These are phyloP conservation scores for Thyatira batis DNA, from an alignment of 2,888 invertebrate genomes.

Conservation along the genomic window DNA sequence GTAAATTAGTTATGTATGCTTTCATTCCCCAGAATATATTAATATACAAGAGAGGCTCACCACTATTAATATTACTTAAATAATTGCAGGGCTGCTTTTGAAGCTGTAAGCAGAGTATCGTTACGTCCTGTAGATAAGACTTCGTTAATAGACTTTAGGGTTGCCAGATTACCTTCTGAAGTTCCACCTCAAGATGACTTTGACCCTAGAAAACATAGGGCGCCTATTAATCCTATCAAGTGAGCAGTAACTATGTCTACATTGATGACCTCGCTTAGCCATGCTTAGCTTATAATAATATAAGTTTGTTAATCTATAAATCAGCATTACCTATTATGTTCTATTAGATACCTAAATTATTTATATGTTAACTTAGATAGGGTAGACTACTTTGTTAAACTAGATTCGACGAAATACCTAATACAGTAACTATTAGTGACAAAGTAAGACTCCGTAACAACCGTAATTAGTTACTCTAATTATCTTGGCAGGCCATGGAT, in stretches of 20 bases:
- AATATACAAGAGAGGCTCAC: too few relatives aligned
- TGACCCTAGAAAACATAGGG: constrained; percentile 46
- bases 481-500: constrained; percentile 47
- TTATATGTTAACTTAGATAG: too few relatives aligned
- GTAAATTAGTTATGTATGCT: too few relatives aligned
- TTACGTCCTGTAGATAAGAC: constrained; percentile 19
- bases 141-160: constrained; percentile 41
- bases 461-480: neutral
- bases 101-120: constrained; percentile 38
- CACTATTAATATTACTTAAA: too few relatives aligned
- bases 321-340: too few relatives aligned
- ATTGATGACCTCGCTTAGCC: neutral
- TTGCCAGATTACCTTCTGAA: constrained; percentile 27
- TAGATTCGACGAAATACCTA: too few relatives aligned
- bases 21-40: too few relatives aligned
- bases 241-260: constrained; percentile 18
- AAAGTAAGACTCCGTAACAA: neutral
- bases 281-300: neutral
- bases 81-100: constrained; percentile 16
- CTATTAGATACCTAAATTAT: too few relatives aligned
- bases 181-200: constrained; percentile 27
- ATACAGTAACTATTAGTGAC: too few relatives aligned
- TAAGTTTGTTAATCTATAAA: too few relatives aligned
- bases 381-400: too few relatives aligned
- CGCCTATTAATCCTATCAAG: constrained; percentile 43